Evolutionary conservation across 2,113 vertebrate species (phyloP).

Genomic region (Sceloporus undulatus): DNA sequence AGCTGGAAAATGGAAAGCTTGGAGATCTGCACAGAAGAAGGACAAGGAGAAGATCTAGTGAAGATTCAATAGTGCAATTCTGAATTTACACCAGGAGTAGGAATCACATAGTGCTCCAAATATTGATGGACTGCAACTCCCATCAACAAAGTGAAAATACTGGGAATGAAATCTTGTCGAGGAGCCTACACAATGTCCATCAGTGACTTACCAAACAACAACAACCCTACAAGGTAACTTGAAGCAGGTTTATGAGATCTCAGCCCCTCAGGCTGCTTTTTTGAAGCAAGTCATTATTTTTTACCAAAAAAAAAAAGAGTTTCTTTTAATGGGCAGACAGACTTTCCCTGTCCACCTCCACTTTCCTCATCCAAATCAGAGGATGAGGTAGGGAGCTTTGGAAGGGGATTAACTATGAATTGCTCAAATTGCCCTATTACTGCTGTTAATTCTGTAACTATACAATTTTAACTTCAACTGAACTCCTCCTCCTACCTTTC

Average conservation of each 20-base stretch:
- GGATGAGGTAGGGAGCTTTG: neutral
- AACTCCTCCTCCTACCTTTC: neutral
- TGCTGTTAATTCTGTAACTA: neutral
- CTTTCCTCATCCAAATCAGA: neutral
- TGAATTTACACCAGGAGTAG: too few relatives aligned
- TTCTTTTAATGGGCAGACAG: neutral
- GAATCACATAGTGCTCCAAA: too few relatives aligned
- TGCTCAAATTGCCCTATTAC: neutral
- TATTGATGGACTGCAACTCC: too few relatives aligned
- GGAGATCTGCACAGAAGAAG: neutral
- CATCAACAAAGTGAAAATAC: too few relatives aligned
- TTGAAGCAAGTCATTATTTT: neutral
- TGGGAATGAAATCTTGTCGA: too few relatives aligned
- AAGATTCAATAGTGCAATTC: too few relatives aligned
- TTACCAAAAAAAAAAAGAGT: neutral
- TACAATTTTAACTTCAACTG: neutral
- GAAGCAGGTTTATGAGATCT: neutral
- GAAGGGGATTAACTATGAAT: neutral
- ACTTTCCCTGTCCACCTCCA: neutral
- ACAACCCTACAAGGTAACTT: neutral
- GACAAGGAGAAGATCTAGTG: too few relatives aligned
- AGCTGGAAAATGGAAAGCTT: neutral
- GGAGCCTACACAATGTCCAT: too few relatives aligned
- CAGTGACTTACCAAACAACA: too few relatives aligned
- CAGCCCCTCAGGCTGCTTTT: neutral